Conservation (phyloP, 2,113 vertebrate genomes). For the Phalacrocorax carbo region DNA sequence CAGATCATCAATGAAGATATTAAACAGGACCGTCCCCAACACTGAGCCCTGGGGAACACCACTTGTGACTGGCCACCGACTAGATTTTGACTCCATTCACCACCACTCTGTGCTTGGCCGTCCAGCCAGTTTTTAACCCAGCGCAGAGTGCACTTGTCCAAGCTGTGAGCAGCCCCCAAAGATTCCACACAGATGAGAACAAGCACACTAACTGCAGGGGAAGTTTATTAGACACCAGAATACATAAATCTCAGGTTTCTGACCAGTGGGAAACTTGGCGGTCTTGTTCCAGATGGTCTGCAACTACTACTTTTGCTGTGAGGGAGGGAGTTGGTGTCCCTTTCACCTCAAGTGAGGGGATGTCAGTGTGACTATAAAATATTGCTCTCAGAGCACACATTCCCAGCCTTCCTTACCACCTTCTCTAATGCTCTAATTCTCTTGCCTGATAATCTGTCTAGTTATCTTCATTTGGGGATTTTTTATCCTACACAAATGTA, state of each 20-base stretch:
- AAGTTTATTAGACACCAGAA: background rate
- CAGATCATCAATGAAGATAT: too few relatives aligned
- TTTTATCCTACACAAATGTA: background rate
- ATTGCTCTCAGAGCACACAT: background rate
- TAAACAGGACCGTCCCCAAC: too few relatives aligned
- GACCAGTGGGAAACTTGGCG: background rate
- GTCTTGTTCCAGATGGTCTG: background rate
- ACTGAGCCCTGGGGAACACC: too few relatives aligned
- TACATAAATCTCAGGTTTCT: background rate
- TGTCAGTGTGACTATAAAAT: background rate
- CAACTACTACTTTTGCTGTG: background rate
- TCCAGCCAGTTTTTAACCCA: too few relatives aligned
- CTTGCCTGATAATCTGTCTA: background rate
- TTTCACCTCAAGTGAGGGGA: background rate
- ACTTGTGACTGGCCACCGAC: too few relatives aligned
- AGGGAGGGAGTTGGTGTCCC: background rate
- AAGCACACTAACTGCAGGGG: background rate
- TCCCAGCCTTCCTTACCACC: background rate
- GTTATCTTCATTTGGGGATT: background rate
- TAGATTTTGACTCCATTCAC: too few relatives aligned
- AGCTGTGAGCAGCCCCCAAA: background rate
- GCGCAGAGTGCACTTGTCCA: too few relatives aligned
- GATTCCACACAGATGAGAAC: background rate
- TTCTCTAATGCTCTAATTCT: background rate
- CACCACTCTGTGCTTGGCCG: too few relatives aligned